phyloP scores from a whole-genome alignment of 1,140 invertebrate genomes.

The Orchesella cincta region DNA sequence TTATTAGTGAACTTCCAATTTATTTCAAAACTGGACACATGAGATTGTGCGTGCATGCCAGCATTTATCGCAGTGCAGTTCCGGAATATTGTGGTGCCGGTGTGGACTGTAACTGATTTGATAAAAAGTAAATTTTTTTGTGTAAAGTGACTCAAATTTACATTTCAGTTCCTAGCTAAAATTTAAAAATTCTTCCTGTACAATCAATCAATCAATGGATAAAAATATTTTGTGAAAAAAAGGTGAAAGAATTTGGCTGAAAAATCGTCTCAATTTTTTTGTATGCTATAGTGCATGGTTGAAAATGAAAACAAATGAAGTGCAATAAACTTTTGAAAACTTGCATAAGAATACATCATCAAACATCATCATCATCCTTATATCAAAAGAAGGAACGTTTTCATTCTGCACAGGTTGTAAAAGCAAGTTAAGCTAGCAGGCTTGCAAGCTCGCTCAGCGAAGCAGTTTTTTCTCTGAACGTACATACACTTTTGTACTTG shows the following conservation, averaged over 20 bases:
- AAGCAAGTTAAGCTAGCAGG: no score
- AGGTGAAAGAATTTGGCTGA: background rate
- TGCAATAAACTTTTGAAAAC: slow-evolving; percentile 28
- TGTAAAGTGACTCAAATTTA: background rate
- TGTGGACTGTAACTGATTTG: background rate
- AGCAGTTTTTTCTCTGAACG: background rate
- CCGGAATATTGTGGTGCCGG: background rate
- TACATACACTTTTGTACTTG: background rate
- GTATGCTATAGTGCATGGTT: no score
- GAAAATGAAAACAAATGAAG: slow-evolving; percentile 12
- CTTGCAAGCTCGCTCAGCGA: no score
- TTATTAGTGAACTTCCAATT: no score
- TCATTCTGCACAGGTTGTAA: background rate
- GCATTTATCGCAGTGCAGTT: background rate
- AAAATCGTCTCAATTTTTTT: no score
- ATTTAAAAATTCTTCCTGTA: background rate
- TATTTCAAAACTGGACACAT: background rate
- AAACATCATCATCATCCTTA: background rate
- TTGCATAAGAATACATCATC: slow-evolving; percentile 16
- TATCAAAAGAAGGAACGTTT: background rate
- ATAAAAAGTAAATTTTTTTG: background rate
- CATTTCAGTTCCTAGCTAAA: background rate
- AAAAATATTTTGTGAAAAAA: background rate
- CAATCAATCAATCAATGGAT: no score
- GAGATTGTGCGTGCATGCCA: background rate